Evolutionary conservation across 2,888 invertebrate genomes (phyloP).

Genomic region (Melanargia galathea): DNA sequence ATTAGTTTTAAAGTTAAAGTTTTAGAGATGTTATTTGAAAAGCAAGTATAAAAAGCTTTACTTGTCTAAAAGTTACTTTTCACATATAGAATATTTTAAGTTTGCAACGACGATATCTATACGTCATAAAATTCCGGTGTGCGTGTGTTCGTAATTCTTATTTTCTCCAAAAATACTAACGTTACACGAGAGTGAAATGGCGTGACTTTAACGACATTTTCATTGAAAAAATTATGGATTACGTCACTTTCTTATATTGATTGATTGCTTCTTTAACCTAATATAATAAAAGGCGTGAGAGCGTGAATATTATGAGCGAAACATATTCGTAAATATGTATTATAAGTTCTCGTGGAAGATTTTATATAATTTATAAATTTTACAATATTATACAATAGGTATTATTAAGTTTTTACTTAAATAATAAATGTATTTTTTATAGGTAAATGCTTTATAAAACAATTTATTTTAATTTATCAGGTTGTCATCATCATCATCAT

Average conservation of each 20-base stretch:
- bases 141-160: too few species aligned
- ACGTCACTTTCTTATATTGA: constrained; percentile 2
- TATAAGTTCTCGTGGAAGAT: background rate
- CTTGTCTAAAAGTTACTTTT: too few species aligned
- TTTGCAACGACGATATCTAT: too few species aligned
- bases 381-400: too few species aligned
- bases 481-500: too few species aligned
- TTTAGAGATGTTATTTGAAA: too few species aligned
- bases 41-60: too few species aligned
- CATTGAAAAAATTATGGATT: background rate
- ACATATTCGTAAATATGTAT: too few species aligned
- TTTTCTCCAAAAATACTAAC: background rate
- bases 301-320: background rate
- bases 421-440: background rate
- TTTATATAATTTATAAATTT: background rate
- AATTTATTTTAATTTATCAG: too few species aligned
- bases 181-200: background rate
- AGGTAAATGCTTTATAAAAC: background rate
- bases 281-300: constrained; percentile 10
- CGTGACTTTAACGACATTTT: background rate
- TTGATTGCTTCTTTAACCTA: constrained; percentile 10
- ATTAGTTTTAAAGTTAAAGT: too few species aligned
- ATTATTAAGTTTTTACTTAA: background rate
- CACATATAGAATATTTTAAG: too few species aligned
- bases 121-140: too few species aligned